phyloP scores from a whole-genome alignment of 2,113 vertebrate species.

The Vicugna pacos region DNA sequence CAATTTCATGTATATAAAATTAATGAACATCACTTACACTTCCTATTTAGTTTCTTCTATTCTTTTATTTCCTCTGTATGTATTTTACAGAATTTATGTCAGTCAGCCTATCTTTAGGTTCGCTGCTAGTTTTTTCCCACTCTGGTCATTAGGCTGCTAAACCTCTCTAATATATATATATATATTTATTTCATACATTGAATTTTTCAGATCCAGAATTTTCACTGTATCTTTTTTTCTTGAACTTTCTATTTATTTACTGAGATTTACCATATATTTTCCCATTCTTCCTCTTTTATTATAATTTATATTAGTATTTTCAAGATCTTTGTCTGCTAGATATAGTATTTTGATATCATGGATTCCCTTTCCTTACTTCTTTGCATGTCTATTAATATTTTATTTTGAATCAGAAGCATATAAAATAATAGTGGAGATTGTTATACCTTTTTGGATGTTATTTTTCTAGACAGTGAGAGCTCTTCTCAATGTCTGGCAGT shows the following conservation, averaged over 20 bases:
- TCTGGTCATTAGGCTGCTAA: not conserved
- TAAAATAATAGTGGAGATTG: not conserved
- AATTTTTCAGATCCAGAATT: not conserved
- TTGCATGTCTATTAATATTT: not conserved
- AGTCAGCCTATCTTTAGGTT: not conserved
- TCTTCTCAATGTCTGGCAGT: not conserved
- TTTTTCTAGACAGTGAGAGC: not conserved
- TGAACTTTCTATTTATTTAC: not conserved
- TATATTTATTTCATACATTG: not conserved
- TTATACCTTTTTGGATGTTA: not conserved
- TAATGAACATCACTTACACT: not conserved
- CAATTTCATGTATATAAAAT: not conserved
- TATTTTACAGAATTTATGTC: not conserved
- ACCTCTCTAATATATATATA: not conserved
- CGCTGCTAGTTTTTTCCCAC: not conserved
- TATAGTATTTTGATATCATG: not conserved
- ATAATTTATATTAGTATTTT: not conserved
- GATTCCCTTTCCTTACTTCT: not conserved
- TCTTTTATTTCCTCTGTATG: not conserved
- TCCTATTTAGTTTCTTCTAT: not conserved
- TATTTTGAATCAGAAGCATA: not conserved
- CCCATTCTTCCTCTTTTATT: not conserved
- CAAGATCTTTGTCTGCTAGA: not conserved
- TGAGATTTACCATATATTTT: not conserved
- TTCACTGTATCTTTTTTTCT: not conserved